Evolutionary conservation across 2,797 vertebrate species (phyloP).

Genomic region (Erithacus rubecula): DNA sequence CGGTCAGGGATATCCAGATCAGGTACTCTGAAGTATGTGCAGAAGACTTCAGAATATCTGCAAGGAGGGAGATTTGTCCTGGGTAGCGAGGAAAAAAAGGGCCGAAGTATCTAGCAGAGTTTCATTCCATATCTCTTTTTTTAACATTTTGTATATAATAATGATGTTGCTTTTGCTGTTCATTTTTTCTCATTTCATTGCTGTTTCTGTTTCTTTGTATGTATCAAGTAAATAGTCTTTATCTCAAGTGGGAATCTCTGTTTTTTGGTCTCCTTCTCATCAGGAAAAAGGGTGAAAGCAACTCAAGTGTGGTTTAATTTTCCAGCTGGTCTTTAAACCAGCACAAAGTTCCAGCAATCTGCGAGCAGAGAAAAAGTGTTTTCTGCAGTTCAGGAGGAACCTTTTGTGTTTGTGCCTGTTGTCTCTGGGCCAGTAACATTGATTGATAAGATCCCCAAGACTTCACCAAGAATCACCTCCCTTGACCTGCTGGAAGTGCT

Average conservation of each 20-base stretch:
- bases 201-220: neutral
- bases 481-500: neutral
- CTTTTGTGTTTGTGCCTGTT: too few species aligned
- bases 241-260: neutral
- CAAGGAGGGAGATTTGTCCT: too few species aligned
- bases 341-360: neutral
- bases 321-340: neutral
- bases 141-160: neutral
- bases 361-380: neutral
- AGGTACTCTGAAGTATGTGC: neutral
- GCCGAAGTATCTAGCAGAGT: neutral
- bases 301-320: neutral
- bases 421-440: neutral
- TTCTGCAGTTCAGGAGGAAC: neutral
- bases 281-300: neutral
- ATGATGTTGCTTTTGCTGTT: neutral
- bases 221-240: neutral
- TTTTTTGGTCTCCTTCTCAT: neutral
- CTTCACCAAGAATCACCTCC: neutral
- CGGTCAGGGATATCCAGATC: too few species aligned
- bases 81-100: neutral
- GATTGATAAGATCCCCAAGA: neutral
- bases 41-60: neutral
- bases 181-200: neutral
- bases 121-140: neutral